Conservation (phyloP, 2,113 vertebrate genomes). For the Rhinoptilus africanus region DNA sequence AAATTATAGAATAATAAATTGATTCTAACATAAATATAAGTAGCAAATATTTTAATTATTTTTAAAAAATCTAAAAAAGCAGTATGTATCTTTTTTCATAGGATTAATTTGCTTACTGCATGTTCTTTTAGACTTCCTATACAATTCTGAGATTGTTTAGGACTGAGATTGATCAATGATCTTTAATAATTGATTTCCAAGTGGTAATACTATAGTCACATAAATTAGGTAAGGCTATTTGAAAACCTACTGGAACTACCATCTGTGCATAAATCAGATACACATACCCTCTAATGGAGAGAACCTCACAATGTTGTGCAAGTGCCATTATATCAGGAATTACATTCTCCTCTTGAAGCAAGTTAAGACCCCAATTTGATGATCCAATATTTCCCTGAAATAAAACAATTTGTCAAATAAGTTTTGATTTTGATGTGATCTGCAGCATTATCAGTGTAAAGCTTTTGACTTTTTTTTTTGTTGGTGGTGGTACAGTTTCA, state of each 20-base stretch:
- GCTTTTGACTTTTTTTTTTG: background rate
- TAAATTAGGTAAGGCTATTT: background rate
- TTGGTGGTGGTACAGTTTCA: background rate
- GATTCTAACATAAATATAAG: background rate
- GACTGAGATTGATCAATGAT: background rate
- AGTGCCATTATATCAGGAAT: conserved; percentile 88
- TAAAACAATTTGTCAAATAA: background rate
- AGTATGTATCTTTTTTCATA: background rate
- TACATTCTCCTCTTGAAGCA: conserved; percentile 93
- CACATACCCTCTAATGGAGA: conserved; percentile 88
- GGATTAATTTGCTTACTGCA: background rate
- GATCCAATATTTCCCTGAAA: conserved; percentile 91
- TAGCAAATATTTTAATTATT: background rate
- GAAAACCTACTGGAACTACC: background rate
- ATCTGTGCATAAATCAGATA: background rate
- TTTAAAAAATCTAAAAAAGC: background rate
- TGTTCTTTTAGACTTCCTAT: background rate
- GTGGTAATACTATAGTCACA: background rate
- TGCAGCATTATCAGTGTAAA: background rate
- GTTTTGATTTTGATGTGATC: background rate
- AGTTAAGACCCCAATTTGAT: conserved; percentile 93
- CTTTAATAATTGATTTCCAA: background rate
- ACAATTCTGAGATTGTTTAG: background rate
- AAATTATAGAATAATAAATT: background rate
- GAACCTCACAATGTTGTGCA: conserved; percentile 90